A percentile compares a stretch with the other conserved stretches of the same genome.
These are phyloP conservation scores for Chaunax sp. DNA, from an alignment of 2,797 vertebrate species.

Conservation along the genomic window DNA sequence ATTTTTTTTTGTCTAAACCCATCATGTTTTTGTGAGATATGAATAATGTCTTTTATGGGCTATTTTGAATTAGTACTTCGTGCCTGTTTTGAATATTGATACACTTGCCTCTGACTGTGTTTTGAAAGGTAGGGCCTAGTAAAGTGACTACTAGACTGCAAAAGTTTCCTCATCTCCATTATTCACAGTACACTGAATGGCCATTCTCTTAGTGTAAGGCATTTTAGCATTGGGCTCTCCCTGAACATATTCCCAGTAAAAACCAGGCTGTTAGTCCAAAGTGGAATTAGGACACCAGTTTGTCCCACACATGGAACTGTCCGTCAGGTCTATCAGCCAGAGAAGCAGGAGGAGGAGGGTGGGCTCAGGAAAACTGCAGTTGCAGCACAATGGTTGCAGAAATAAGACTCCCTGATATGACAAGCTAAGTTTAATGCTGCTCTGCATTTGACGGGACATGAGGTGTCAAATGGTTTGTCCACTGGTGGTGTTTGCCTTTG, in stretches of 20 bases:
- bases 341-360: slow-evolving; percentile 46
- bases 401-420: slow-evolving; percentile 50
- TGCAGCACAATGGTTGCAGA: slow-evolving; percentile 55
- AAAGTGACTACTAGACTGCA: too few relatives aligned
- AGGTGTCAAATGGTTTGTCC: slow-evolving; percentile 19
- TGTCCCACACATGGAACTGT: slow-evolving; percentile 75
- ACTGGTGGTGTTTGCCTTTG: background rate
- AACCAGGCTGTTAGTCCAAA: slow-evolving; percentile 39
- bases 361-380: slow-evolving; percentile 51
- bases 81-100: too few relatives aligned
- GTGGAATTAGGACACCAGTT: slow-evolving; percentile 41
- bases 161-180: too few relatives aligned
- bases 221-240: slow-evolving; percentile 63
- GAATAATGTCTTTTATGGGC: slow-evolving; percentile 1
- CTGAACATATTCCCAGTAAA: slow-evolving; percentile 67
- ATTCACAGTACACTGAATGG: too few relatives aligned
- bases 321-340: slow-evolving; percentile 58
- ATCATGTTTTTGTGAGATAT: background rate
- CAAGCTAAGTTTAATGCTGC: slow-evolving; percentile 47
- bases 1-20: background rate
- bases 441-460: slow-evolving; percentile 20
- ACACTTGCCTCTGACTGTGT: too few relatives aligned
- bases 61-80: slow-evolving; percentile 1
- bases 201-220: slow-evolving; percentile 44
- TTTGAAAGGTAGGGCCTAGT: too few relatives aligned